These are phyloP conservation scores for Lynx canadensis DNA, from an alignment of 2,113 vertebrate genomes.

Conservation along the genomic window DNA sequence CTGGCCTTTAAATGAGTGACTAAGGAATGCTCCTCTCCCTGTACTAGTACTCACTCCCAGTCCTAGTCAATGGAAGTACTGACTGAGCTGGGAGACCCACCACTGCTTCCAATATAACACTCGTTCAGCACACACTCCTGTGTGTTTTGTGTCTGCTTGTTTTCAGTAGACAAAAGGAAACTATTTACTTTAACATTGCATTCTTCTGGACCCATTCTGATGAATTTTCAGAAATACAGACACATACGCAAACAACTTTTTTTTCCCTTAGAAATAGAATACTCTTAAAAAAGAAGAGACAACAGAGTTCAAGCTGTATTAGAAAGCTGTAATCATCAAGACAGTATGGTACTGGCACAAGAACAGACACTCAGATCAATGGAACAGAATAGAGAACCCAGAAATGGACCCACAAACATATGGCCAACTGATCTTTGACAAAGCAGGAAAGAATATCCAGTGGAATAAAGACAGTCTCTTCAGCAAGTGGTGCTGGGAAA, in stretches of 20 bases:
- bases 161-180: constrained; percentile 36
- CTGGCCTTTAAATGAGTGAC: neutral
- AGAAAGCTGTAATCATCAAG: too few species aligned
- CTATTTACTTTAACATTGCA: neutral
- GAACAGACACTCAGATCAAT: too few species aligned
- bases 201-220: neutral
- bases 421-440: too few species aligned
- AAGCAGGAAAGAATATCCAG: too few species aligned
- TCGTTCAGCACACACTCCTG: neutral
- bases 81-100: neutral
- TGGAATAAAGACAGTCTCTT: too few species aligned
- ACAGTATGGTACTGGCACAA: too few species aligned
- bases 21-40: neutral
- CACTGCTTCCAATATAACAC: neutral
- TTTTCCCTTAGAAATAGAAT: constrained; percentile 3
- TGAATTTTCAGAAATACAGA: constrained; percentile 46
- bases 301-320: neutral
- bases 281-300: neutral
- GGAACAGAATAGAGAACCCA: too few species aligned
- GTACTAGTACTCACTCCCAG: neutral
- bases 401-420: too few species aligned
- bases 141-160: neutral
- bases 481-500: too few species aligned
- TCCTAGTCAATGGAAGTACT: neutral
- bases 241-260: neutral